phyloP scores from a whole-genome alignment of 1,140 invertebrate genomes.

The Arion vulgaris region DNA sequence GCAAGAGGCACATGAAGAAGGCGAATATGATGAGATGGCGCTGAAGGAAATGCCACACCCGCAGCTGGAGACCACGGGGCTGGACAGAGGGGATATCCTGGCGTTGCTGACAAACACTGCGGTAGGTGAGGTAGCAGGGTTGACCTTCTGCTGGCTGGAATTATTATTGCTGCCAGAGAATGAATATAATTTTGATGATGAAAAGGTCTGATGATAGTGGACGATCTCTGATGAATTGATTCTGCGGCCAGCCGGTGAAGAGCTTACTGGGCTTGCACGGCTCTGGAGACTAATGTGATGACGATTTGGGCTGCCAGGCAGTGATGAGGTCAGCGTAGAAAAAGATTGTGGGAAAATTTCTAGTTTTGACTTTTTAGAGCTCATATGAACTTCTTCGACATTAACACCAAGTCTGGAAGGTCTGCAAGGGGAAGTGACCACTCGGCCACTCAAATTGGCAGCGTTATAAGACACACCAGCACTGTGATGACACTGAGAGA shows the following conservation, averaged over 20 bases:
- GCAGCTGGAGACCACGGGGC: constrained; percentile 26
- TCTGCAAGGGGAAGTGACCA: constrained; percentile 5
- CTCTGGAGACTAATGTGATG: not conserved
- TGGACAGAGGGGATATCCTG: constrained; percentile 18
- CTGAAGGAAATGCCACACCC: constrained; percentile 27
- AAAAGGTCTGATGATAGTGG: constrained; percentile 27
- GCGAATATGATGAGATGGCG: constrained; percentile 7
- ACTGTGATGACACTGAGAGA: constrained; percentile 33
- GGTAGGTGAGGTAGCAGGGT: constrained; percentile 27
- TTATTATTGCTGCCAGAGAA: not conserved
- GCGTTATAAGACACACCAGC: constrained; percentile 26
- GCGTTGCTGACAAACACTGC: constrained; percentile 27
- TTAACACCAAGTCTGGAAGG: not conserved
- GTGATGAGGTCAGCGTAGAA: constrained; percentile 17
- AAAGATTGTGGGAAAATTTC: constrained; percentile 15
- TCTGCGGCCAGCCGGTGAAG: not conserved
- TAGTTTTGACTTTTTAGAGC: constrained; percentile 36
- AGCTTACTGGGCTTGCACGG: not conserved
- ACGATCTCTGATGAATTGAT: constrained; percentile 13
- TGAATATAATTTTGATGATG: not conserved
- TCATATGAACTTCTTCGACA: constrained; percentile 24
- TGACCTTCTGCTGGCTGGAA: not conserved
- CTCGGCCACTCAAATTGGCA: constrained; percentile 1
- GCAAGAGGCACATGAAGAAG: constrained; percentile 43
- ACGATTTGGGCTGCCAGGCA: constrained; percentile 28